phyloP scores from a whole-genome alignment of 2,113 vertebrate species.

The Ameiurus melas region DNA sequence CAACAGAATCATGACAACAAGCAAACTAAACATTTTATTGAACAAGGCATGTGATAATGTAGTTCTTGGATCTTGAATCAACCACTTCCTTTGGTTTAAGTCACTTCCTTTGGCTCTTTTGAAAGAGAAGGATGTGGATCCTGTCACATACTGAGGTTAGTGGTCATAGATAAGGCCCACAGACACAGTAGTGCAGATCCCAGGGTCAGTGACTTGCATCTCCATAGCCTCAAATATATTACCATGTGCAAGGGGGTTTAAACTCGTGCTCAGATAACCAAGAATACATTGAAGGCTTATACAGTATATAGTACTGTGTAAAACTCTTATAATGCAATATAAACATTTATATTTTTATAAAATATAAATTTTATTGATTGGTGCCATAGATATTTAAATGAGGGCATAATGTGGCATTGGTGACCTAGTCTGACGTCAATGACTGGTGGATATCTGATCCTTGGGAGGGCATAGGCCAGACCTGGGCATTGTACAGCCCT shows the following conservation, averaged over 20 bases:
- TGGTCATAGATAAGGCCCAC: constrained; percentile 26
- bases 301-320: neutral
- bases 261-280: neutral
- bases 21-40: neutral
- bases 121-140: constrained; percentile 29
- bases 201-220: constrained; percentile 22
- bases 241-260: neutral
- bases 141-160: constrained; percentile 4
- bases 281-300: neutral
- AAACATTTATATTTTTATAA: neutral
- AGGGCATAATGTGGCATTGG: neutral
- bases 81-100: neutral
- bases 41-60: neutral
- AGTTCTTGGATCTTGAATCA: neutral
- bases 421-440: neutral
- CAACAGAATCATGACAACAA: neutral
- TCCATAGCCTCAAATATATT: constrained; percentile 1
- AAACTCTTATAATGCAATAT: neutral
- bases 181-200: neutral
- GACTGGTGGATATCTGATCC: neutral
- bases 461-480: neutral
- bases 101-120: constrained; percentile 1
- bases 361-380: too few species aligned
- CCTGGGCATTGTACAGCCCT: too few species aligned
- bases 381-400: neutral